Evolutionary conservation across 2,797 vertebrate genomes (phyloP).

Genomic region (Macrochelys suwanniensis): DNA sequence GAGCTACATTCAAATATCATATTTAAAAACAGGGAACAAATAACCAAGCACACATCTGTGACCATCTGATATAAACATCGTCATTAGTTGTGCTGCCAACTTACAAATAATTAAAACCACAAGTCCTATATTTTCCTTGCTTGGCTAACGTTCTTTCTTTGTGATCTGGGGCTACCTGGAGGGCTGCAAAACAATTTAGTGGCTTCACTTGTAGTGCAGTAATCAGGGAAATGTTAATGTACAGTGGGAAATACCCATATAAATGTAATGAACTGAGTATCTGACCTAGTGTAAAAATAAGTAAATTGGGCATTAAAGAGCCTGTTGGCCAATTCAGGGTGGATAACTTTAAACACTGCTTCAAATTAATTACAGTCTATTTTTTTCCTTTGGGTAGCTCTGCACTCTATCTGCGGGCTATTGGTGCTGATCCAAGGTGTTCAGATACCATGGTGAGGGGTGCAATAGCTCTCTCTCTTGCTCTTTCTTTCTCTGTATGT

Average conservation of each 20-base stretch:
- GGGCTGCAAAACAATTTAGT: conserved; percentile 1
- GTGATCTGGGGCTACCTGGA: not conserved
- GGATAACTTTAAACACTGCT: not conserved
- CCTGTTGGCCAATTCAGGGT: not conserved
- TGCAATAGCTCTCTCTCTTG: not conserved
- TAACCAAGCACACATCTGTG: not conserved
- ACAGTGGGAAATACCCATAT: not conserved
- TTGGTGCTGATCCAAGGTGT: not conserved
- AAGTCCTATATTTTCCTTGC: not conserved
- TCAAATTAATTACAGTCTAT: not conserved
- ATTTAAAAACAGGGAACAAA: not conserved
- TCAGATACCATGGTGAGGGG: not conserved
- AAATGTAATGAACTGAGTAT: not conserved
- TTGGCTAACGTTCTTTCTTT: conserved; percentile 12
- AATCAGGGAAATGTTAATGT: not conserved
- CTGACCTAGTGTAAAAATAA: not conserved
- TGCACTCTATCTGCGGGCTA: conserved; percentile 3
- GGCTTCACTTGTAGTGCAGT: not conserved
- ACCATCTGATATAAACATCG: not conserved
- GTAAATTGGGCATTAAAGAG: not conserved
- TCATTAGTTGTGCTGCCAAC: conserved; percentile 1
- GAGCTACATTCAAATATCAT: not conserved
- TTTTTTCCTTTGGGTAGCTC: conserved; percentile 4
- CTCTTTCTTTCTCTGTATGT: not conserved
- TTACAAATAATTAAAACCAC: conserved; percentile 28